Evolutionary conservation across 2,113 vertebrate genomes (phyloP).

Genomic region (Turnix velox): DNA sequence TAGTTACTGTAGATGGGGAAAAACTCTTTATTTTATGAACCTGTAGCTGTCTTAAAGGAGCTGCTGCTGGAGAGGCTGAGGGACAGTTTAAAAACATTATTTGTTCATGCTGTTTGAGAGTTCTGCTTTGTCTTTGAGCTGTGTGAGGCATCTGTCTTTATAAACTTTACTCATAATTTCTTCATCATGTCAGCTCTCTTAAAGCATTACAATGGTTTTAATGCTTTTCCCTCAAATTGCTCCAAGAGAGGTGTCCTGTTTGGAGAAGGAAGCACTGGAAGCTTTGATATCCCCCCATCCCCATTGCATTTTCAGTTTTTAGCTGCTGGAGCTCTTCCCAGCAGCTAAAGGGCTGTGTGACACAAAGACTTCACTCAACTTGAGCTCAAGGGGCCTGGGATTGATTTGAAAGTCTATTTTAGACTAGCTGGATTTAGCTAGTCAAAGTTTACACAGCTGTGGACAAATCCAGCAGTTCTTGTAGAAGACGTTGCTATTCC

Average conservation of each 20-base stretch:
- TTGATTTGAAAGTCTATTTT: constrained; percentile 28
- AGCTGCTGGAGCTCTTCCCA: constrained; percentile 8
- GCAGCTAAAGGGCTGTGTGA: not conserved
- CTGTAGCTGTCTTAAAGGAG: not conserved
- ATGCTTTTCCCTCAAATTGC: not conserved
- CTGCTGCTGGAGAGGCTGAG: not conserved
- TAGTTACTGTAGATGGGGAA: not conserved
- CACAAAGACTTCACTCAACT: not conserved
- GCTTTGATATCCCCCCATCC: not conserved
- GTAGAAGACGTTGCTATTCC: not conserved
- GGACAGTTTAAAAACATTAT: not conserved
- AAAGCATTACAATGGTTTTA: not conserved
- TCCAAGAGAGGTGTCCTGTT: not conserved
- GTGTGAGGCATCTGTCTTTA: not conserved
- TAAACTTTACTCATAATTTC: not conserved
- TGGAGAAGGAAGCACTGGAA: not conserved
- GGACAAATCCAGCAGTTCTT: constrained; percentile 11
- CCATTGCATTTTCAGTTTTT: not conserved
- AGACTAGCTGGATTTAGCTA: constrained; percentile 35
- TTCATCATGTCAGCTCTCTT: not conserved
- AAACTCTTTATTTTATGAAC: not conserved
- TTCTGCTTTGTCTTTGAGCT: not conserved
- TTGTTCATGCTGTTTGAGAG: not conserved
- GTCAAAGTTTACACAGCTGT: constrained; percentile 42
- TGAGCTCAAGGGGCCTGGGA: constrained; percentile 1